These are phyloP conservation scores for Orius insidiosus DNA, from an alignment of 1,140 invertebrate genomes.

Conservation along the genomic window DNA sequence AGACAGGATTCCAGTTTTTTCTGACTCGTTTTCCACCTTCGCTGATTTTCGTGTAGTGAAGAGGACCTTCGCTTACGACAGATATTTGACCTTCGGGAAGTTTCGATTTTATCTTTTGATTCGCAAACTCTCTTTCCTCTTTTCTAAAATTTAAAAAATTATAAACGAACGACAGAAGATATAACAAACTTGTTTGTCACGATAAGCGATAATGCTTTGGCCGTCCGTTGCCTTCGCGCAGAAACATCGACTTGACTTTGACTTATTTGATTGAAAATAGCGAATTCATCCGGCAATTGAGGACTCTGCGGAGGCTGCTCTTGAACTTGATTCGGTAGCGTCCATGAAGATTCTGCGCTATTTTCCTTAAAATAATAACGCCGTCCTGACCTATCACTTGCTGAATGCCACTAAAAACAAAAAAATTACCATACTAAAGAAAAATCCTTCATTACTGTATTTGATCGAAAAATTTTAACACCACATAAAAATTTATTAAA, in stretches of 20 bases:
- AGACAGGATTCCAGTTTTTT: slow-evolving; percentile 47
- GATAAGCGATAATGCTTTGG: slow-evolving; percentile 13
- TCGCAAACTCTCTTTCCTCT: slow-evolving; percentile 5
- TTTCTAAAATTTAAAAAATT: slow-evolving; percentile 2
- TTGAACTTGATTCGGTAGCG: slow-evolving; percentile 28
- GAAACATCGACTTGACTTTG: not conserved
- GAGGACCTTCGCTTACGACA: slow-evolving; percentile 31
- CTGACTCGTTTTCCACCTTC: slow-evolving; percentile 49
- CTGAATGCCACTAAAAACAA: slow-evolving; percentile 38
- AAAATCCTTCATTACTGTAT: too few species aligned
- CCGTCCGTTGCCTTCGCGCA: slow-evolving; percentile 1
- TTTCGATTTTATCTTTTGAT: not conserved
- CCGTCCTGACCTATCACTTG: slow-evolving; percentile 36
- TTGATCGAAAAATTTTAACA: slow-evolving; percentile 8
- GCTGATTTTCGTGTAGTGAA: slow-evolving; percentile 47
- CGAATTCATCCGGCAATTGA: slow-evolving; percentile 22
- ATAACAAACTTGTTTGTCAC: slow-evolving; percentile 12
- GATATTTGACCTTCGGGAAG: slow-evolving; percentile 2
- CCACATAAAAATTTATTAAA: not conserved
- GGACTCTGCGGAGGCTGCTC: slow-evolving; percentile 26
- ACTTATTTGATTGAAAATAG: slow-evolving; percentile 14
- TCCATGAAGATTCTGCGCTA: slow-evolving; percentile 39
- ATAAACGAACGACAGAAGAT: not conserved
- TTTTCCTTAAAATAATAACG: slow-evolving; percentile 44
- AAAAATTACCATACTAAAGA: not conserved